A percentile compares a stretch with the other conserved stretches of the same genome.
phyloP scores from a whole-genome alignment of 2,888 invertebrate genomes.

The Nephrotoma appendiculata region DNA sequence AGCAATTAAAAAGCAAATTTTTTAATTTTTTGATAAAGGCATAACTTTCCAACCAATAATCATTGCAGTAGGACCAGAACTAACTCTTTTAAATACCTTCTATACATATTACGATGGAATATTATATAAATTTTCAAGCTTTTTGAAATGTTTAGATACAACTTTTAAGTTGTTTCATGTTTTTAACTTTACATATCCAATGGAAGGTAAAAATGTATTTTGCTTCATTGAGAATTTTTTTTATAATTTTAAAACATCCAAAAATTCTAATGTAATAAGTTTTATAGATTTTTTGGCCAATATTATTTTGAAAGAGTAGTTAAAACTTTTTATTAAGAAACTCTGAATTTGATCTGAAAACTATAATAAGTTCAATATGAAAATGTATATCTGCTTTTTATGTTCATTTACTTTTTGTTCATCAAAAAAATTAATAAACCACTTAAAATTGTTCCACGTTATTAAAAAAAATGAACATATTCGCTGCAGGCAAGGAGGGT shows the following conservation, averaged over 20 bases:
- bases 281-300: not conserved
- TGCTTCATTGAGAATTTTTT: not conserved
- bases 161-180: not conserved
- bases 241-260: not conserved
- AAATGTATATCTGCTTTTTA: too few species aligned
- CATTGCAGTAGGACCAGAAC: not conserved
- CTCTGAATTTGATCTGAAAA: too few species aligned
- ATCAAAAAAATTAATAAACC: too few species aligned
- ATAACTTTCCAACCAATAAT: slow-evolving; percentile 6
- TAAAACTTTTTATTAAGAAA: too few species aligned
- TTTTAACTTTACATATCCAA: not conserved
- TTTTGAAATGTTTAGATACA: not conserved
- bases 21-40: slow-evolving; percentile 4
- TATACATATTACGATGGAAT: not conserved
- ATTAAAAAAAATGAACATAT: too few species aligned
- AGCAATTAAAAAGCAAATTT: slow-evolving; percentile 5
- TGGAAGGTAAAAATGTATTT: not conserved
- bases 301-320: too few species aligned
- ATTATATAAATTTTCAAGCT: not conserved
- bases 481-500: too few species aligned
- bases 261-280: not conserved
- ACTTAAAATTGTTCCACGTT: too few species aligned
- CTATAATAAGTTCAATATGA: too few species aligned
- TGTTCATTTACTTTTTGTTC: too few species aligned
- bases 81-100: not conserved